phyloP scores from a whole-genome alignment of 2,888 invertebrate genomes.

The Lordiphosa fenestrarum region DNA sequence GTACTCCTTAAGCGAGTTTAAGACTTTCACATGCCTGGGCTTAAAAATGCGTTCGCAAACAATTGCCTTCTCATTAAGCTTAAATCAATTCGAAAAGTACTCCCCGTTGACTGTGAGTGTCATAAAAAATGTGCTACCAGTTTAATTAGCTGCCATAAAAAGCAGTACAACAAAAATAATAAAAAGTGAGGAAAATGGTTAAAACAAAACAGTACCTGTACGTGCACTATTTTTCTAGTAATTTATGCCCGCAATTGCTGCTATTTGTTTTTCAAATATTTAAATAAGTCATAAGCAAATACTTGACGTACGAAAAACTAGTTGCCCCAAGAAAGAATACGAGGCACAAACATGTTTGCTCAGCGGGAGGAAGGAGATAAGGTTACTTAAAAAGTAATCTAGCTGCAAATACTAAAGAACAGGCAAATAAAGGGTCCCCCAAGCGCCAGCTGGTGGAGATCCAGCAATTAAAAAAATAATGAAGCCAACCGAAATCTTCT shows the following conservation, averaged over 20 bases:
- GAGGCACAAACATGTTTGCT: conserved; percentile 54
- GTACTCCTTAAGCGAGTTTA: neutral
- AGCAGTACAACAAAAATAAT: conserved; percentile 23
- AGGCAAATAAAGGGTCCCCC: conserved; percentile 22
- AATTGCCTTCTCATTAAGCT: conserved; percentile 29
- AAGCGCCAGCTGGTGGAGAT: conserved; percentile 22
- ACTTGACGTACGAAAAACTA: conserved; percentile 48
- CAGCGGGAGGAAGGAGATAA: conserved; percentile 58
- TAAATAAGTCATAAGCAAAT: conserved; percentile 60
- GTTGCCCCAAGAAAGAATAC: conserved; percentile 38
- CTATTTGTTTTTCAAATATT: conserved; percentile 69
- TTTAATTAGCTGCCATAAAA: conserved; percentile 64
- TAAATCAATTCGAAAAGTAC: conserved; percentile 15
- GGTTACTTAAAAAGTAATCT: conserved; percentile 26
- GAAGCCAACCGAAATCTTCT: conserved; percentile 20
- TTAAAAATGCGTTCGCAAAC: conserved; percentile 9
- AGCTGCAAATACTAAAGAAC: conserved; percentile 39
- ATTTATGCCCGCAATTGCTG: conserved; percentile 52
- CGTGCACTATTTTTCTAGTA: conserved; percentile 30
- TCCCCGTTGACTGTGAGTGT: conserved; percentile 28
- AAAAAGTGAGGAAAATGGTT: conserved; percentile 18
- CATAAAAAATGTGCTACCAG: conserved; percentile 48
- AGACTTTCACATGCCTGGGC: neutral
- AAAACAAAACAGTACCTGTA: conserved; percentile 7
- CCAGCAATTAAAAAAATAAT: conserved; percentile 31